Evolutionary conservation across 2,888 invertebrate species (phyloP), one percentile per base, ranked within the genome.

Genomic region (Amiota communis): DNA sequence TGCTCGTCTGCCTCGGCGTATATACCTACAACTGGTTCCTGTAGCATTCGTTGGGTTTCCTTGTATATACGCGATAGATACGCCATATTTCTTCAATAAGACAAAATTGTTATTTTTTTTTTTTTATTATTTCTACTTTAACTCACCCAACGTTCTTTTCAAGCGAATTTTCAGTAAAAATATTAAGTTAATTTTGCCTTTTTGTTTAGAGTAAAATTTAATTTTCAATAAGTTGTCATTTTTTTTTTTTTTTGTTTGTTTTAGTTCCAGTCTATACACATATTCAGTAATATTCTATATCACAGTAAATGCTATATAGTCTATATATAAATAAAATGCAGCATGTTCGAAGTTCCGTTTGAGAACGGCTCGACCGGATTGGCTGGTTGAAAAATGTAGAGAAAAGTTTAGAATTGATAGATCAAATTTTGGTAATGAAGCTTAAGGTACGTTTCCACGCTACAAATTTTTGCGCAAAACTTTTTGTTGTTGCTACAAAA

Each of bases 11-110:
- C 98, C 82, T 95, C 94, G 75, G 98, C 98, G 89, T 95, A 95
- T 84, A 98, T 98, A 12, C 98, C 98, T 81, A 97, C 97, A 87
- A 98, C 98, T 81, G 98, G 98, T 90, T 98, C 98, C 90, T 95
- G 94, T 94, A 97, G 94, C 91, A 98, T 92, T 90, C 98, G 94
- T 91, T 97, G 97, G 86, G 97, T 98, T 93, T 98, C 98, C 94
- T 98, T 96, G 89, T 95, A 94, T 91, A 96, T 96, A 92, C 95
- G 93, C 74, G 79, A 77, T 74, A 80, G 67, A 80, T 79, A 80
- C 70, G 79, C 79, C 79, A 91, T 95, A 92, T 91, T 95, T 95
- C 6, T 53, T 53, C 12, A 4, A 1, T 12, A 53, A 3, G 4
- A 4, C 12, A 12, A n/a, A n/a, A 53, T 53, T n/a, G 12, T 12